A percentile compares a stretch with the other conserved stretches of the same genome.
phyloP scores from a whole-genome alignment of 2,888 invertebrate genomes.

The Rhorus exstirpatorius region DNA sequence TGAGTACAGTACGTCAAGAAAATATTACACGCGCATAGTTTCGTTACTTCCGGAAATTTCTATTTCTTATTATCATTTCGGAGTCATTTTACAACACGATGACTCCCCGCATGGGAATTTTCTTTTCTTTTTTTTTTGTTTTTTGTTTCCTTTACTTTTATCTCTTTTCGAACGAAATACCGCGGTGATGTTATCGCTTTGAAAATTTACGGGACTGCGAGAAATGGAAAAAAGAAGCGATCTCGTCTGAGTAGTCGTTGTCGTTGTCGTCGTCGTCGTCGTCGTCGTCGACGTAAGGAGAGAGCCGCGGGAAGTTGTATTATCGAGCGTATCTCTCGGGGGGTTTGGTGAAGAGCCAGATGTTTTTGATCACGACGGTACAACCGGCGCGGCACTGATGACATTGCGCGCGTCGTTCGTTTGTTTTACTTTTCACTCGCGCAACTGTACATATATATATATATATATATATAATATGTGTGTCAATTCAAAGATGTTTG shows the following conservation, averaged over 20 bases:
- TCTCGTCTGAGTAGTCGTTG: neutral
- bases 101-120: too few relatives aligned
- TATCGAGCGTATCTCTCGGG: constrained; percentile 57
- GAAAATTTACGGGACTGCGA: constrained; percentile 44
- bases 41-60: neutral
- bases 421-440: constrained; percentile 21
- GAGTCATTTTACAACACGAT: too few relatives aligned
- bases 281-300: neutral
- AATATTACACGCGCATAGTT: constrained; percentile 1
- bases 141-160: constrained; percentile 2
- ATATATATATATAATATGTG: too few relatives aligned
- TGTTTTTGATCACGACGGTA: constrained; percentile 65
- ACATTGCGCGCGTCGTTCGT: constrained; percentile 61
- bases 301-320: constrained; percentile 1
- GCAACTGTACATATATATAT: neutral
- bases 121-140: neutral
- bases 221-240: neutral
- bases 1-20: constrained; percentile 78
- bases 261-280: constrained; percentile 9
- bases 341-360: constrained; percentile 28
- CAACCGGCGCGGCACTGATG: constrained; percentile 62
- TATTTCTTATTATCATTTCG: neutral
- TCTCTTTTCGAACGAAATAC: constrained; percentile 15
- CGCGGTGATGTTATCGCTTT: constrained; percentile 43
- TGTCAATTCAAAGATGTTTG: too few relatives aligned